phyloP scores from a whole-genome alignment of 2,888 invertebrate genomes.

The Stegana nigrithorax region DNA sequence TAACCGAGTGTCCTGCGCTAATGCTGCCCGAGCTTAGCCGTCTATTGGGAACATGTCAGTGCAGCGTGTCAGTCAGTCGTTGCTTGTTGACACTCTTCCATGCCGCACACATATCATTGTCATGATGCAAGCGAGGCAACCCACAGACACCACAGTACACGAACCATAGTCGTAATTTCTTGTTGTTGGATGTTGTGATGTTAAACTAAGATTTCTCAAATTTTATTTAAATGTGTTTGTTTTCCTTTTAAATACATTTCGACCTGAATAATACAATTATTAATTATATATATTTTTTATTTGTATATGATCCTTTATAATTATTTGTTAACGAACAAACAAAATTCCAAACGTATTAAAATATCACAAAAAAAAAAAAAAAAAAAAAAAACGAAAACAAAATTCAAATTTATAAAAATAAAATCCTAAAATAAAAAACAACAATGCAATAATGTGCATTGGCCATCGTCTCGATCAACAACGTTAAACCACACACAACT shows the following conservation, averaged over 20 bases:
- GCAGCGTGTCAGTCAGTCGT: too few species aligned
- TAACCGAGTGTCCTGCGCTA: too few species aligned
- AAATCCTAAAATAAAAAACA: constrained; percentile 1
- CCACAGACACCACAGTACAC: too few species aligned
- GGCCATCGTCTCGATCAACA: constrained; percentile 41
- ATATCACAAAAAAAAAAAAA: not conserved
- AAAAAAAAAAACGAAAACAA: not conserved
- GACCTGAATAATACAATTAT: too few species aligned
- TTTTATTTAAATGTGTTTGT: constrained; percentile 47
- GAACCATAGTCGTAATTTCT: not conserved
- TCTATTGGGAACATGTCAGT: too few species aligned
- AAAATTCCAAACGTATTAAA: not conserved
- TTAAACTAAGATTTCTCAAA: not conserved
- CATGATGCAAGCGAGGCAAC: too few species aligned
- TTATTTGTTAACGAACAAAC: not conserved
- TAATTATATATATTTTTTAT: constrained; percentile 36
- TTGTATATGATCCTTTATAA: not conserved
- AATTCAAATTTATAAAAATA: constrained; percentile 22
- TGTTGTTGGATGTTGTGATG: constrained; percentile 18
- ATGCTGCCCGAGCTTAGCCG: too few species aligned
- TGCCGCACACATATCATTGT: too few species aligned
- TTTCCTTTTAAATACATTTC: too few species aligned
- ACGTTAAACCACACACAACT: constrained; percentile 10
- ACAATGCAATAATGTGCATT: constrained; percentile 26
- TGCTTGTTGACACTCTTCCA: too few species aligned